Conservation (phyloP, 2,797 vertebrate species). For the Lophotriccus pileatus region DNA sequence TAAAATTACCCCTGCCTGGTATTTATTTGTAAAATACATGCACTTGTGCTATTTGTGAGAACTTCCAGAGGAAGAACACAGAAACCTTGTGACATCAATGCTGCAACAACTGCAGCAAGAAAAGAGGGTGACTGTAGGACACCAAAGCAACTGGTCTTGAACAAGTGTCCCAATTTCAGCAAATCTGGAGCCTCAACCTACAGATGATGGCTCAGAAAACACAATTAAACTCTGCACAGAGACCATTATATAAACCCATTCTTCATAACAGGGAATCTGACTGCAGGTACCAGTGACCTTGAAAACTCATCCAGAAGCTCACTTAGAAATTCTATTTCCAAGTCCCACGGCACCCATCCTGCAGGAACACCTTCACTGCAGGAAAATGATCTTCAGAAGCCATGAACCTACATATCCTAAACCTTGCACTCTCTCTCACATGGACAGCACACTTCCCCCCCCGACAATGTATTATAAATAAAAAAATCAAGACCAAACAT, state of each 20-base stretch:
- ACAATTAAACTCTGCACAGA: neutral
- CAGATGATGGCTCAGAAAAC: neutral
- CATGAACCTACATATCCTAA: neutral
- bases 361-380: neutral
- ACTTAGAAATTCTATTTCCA: neutral
- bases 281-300: neutral
- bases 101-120: neutral
- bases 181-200: neutral
- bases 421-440: neutral
- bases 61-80: neutral
- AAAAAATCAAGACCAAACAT: neutral
- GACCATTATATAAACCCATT: neutral
- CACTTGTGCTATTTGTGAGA: neutral
- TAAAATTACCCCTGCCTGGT: neutral
- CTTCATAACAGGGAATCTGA: neutral
- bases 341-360: neutral
- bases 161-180: neutral
- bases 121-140: neutral
- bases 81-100: neutral
- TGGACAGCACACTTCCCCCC: accelerated
- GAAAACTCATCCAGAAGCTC: neutral
- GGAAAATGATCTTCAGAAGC: neutral
- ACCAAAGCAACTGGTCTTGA: neutral
- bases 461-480: neutral
- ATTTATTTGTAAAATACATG: neutral